phyloP scores from a whole-genome alignment of 2,797 vertebrate genomes.

The Harpia harpyja region DNA sequence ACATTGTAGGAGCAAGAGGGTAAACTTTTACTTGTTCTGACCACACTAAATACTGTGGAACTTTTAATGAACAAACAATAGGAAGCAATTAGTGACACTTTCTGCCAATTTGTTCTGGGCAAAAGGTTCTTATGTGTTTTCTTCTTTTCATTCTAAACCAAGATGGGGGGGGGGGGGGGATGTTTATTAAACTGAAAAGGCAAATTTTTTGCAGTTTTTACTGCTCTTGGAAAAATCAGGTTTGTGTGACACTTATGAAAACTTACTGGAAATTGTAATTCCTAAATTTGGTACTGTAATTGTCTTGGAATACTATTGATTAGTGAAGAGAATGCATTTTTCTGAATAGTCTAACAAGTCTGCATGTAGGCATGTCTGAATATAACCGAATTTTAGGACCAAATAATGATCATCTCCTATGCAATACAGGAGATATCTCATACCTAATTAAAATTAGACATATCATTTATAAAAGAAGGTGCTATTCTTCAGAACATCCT shows the following conservation, averaged over 20 bases:
- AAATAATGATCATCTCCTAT: background rate
- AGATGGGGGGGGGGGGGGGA: fast-evolving
- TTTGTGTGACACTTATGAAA: background rate
- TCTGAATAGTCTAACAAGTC: background rate
- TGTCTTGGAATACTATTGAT: background rate
- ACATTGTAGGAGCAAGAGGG: background rate
- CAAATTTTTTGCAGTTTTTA: background rate
- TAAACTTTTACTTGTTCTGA: background rate
- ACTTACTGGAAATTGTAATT: background rate
- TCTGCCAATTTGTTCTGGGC: background rate
- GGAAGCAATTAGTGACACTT: background rate
- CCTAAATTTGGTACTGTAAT: background rate
- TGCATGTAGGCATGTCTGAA: background rate
- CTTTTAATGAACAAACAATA: background rate
- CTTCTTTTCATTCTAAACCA: background rate
- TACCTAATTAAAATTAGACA: background rate
- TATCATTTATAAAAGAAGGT: background rate
- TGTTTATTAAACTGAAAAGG: background rate
- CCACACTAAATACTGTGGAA: background rate
- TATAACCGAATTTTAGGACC: background rate
- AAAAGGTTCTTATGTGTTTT: background rate
- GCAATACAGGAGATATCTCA: background rate
- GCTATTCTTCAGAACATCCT: background rate
- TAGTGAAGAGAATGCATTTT: background rate
- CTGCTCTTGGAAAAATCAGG: background rate